Evolutionary conservation across 2,797 vertebrate species (phyloP), one percentile per base, ranked within the genome.

Genomic region (Coregonus suidteri): DNA sequence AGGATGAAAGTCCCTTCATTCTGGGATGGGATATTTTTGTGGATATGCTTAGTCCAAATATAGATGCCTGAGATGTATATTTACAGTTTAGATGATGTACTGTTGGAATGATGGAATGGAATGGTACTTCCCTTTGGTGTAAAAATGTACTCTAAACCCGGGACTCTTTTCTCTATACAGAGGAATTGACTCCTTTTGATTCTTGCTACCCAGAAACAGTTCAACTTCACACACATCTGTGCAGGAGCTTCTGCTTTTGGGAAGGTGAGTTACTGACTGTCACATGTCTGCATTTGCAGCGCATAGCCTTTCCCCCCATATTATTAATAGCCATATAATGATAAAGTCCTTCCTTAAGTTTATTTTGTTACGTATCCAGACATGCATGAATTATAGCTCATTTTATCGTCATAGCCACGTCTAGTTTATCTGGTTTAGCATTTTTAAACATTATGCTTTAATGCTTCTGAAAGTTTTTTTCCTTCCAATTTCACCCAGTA

Each of bases 181-280:
- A 97, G 96, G 96, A 97, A 78, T 83, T 97, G 91, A 96, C 96
- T 5, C 95, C 95, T 30, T 86, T 97, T 89, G 41, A 90, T 97
- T 84, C 71, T 97, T 92, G 95, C 94, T 78, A 91, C 93, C 52
- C 96, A 96, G 81, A 95, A 95, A 80, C 94, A 96, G 85, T 95
- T 93, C 81, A 94, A 81, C 88, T 96, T 95, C 79, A 95, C 95
- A 20, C 96, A 97, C 83, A 96, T 97, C 88, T 96, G 96, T 75
- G 95, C 94, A 0, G 95, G 96, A 91, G 95, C 95, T 4, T 95
- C 95, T 85, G 95, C 96, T 68, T 96, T 96, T 86, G 96, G 95
- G 77, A 96, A 96, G 93, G 95, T 96, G 83, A 93, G n/a, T 62
- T 62, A 20, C 1, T 35, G 5, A 41, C 35, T 37, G 7, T 35